phyloP scores from a whole-genome alignment of 2,797 vertebrate genomes.

The Tinamus major region DNA sequence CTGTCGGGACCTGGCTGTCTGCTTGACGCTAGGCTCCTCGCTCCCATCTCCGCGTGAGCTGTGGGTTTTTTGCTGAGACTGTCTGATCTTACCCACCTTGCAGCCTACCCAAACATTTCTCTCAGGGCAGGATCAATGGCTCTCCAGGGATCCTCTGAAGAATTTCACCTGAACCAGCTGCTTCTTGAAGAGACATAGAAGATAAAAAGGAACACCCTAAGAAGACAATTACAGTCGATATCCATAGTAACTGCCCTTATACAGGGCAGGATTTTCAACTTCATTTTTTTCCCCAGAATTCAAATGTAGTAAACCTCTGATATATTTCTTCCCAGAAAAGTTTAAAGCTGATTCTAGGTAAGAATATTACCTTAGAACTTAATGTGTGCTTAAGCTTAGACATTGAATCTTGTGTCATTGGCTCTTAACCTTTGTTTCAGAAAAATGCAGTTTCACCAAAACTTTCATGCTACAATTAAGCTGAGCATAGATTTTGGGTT shows the following conservation, averaged over 20 bases:
- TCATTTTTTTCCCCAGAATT: neutral
- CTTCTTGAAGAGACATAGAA: neutral
- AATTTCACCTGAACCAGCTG: neutral
- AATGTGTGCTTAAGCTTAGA: neutral
- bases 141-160: neutral
- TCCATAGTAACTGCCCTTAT: neutral
- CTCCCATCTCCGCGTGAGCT: rapidly evolving
- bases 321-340: neutral
- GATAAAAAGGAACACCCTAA: neutral
- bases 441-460: neutral
- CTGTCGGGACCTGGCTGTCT: neutral
- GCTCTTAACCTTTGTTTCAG: neutral
- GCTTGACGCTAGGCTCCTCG: rapidly evolving
- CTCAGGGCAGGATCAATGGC: neutral
- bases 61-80: neutral
- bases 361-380: neutral
- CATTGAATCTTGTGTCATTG: neutral
- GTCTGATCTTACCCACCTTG: rapidly evolving
- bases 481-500: neutral
- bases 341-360: neutral
- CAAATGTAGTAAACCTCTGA: neutral
- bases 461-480: neutral
- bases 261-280: neutral
- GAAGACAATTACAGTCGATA: neutral
- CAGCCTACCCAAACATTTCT: neutral